phyloP scores from a whole-genome alignment of 2,113 vertebrate genomes.

The Hippolais icterina region DNA sequence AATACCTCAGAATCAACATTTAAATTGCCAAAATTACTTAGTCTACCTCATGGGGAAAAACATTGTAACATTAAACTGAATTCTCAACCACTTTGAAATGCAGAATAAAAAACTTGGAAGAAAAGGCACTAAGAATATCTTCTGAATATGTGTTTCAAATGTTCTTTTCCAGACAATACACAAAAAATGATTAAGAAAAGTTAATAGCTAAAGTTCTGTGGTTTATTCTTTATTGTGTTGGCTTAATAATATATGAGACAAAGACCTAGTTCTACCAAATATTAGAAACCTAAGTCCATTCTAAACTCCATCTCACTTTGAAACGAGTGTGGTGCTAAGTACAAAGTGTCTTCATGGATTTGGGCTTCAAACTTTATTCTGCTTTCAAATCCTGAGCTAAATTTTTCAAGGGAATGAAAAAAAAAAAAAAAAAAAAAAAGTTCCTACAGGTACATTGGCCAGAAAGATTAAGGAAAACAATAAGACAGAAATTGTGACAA shows the following conservation, averaged over 20 bases:
- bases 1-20: conserved; percentile 3
- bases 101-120: not conserved
- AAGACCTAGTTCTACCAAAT: not conserved
- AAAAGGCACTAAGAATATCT: not conserved
- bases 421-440: not conserved
- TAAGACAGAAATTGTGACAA: not conserved
- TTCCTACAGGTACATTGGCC: not conserved
- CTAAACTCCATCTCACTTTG: not conserved
- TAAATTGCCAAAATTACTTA: conserved; percentile 35
- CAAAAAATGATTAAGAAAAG: not conserved
- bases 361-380: not conserved
- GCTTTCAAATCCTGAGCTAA: not conserved
- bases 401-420: not conserved
- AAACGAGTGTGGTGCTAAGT: not conserved
- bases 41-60: conserved; percentile 2
- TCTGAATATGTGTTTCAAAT: not conserved
- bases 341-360: not conserved
- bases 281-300: not conserved
- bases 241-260: conserved; percentile 36
- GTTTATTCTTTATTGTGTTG: conserved; percentile 18
- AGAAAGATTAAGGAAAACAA: not conserved
- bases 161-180: not conserved
- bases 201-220: conserved; percentile 20
- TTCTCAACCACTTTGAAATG: conserved; percentile 4
- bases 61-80: not conserved